Percentiles rank a stretch among this genome's conserved stretches.
Evolutionary conservation across 1,140 invertebrate species (phyloP).

Genomic region (Aricia agestis): DNA sequence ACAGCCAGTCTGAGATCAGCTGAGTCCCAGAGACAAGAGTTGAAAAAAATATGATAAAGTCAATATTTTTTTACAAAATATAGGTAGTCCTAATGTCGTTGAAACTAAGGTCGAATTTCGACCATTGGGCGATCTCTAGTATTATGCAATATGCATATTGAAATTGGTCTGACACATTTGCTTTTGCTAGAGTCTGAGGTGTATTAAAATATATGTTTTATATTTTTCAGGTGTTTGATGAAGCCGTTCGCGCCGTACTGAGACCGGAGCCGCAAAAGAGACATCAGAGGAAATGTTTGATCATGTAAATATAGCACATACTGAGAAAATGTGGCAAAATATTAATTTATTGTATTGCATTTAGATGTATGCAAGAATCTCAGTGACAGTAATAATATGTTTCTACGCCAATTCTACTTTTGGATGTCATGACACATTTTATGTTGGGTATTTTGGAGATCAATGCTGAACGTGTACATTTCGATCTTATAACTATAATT

Average conservation of each 20-base stretch:
- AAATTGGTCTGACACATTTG: too few species aligned
- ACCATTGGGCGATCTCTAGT: too few species aligned
- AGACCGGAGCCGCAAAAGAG: slow-evolving; percentile 94
- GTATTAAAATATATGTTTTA: neutral
- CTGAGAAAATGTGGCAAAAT: slow-evolving; percentile 37
- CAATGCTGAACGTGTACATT: too few species aligned
- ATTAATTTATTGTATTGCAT: slow-evolving; percentile 24
- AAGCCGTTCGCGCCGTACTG: slow-evolving; percentile 95
- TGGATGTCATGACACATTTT: slow-evolving; percentile 6
- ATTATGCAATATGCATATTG: too few species aligned
- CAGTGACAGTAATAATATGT: slow-evolving; percentile 73
- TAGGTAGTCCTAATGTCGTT: too few species aligned
- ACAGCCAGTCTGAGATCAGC: too few species aligned
- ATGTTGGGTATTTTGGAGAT: neutral
- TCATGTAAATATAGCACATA: slow-evolving; percentile 82
- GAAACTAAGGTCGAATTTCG: too few species aligned
- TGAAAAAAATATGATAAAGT: too few species aligned
- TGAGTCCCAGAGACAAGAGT: too few species aligned
- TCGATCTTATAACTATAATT: too few species aligned
- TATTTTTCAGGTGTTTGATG: slow-evolving; percentile 91
- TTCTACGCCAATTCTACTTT: slow-evolving; percentile 52
- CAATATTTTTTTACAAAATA: too few species aligned
- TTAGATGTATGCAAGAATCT: slow-evolving; percentile 60
- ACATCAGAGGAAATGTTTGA: slow-evolving; percentile 92
- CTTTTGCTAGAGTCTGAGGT: too few species aligned